phyloP scores from a whole-genome alignment of 2,888 invertebrate species.

The Thelaira solivaga region DNA sequence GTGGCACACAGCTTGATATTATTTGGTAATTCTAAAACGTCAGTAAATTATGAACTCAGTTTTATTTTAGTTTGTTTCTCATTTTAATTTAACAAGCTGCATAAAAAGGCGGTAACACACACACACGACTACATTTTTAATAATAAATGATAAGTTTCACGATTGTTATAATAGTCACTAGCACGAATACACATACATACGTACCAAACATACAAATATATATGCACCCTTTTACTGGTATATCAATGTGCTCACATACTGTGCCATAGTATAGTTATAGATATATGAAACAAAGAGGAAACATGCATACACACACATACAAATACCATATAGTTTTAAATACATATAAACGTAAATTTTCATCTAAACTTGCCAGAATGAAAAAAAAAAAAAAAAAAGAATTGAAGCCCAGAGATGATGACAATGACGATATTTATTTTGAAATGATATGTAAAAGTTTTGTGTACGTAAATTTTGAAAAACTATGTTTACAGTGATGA shows the following conservation, averaged over 20 bases:
- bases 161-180: constrained; percentile 28
- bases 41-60: constrained; percentile 43
- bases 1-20: constrained; percentile 60
- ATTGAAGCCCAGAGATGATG: constrained; percentile 20
- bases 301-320: not conserved
- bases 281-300: too few relatives aligned
- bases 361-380: constrained; percentile 11
- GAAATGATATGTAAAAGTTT: constrained; percentile 40
- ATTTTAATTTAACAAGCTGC: constrained; percentile 45
- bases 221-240: not conserved
- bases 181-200: constrained; percentile 9
- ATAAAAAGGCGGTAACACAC: constrained; percentile 45
- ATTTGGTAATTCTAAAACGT: constrained; percentile 40
- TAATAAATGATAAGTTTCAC: constrained; percentile 42
- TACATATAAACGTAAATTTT: constrained; percentile 6
- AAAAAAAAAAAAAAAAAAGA: not conserved
- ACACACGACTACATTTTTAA: constrained; percentile 31
- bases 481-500: not conserved
- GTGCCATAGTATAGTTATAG: not conserved
- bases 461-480: constrained; percentile 29
- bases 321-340: not conserved
- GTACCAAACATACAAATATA: too few relatives aligned
- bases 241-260: not conserved
- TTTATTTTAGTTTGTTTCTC: constrained; percentile 30
- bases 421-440: constrained; percentile 48